Base-by-base conservation (phyloP, 1,140 invertebrate genomes). In the Bombus terrestris region DNA sequence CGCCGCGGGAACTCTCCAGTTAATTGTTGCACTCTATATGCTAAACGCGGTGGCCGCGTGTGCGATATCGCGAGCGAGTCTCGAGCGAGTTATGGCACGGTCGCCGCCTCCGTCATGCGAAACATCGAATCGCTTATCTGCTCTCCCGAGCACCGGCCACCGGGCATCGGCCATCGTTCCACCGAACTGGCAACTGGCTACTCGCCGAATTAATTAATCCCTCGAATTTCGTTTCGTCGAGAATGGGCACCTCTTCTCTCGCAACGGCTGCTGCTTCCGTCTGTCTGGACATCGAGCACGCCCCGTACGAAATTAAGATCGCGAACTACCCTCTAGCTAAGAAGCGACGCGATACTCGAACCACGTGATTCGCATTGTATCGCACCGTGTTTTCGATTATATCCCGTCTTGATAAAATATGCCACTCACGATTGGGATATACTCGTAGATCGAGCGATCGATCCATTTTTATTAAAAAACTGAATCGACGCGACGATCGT, bases 1-100 rank as follows among this genome's bases (percentile, higher is more conserved):
- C 88, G 88, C 88, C 88, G 74, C 88, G 88, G 90, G 91, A 93
- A 93, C 91, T 80, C 35, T 13, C 92, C 78, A 91, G 89, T 93
- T 95, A 95, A 95, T 95, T 92, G 92, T 93, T 93, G 92, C 92
- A 95, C 94, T 95, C 92, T 94, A 95, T 94, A 94, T 95, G 94
- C 93, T 94, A 95, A 94, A 92, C 92, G 91, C 93, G 90, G 66
- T 39, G 66, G 73, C 86, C 87, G 91, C 91, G 88, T 89, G 91
- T 83, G 83, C 86, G 91, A 90, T 90, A 92, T 88, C 91, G 91
- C 88, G 90, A 64, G 64, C 72, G 76, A 80, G 79, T 75, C 72
- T 69, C 73, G 82, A 72, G 83, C 92, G 88, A 95, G 93, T 95
- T 95, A 95, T 94, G 92, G 92, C 91, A 90, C 89, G 88, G 94